Percentiles rank a stretch among this genome's conserved stretches.
phyloP scores from a whole-genome alignment of 1,140 invertebrate species.

The Caenorhabditis latens region DNA sequence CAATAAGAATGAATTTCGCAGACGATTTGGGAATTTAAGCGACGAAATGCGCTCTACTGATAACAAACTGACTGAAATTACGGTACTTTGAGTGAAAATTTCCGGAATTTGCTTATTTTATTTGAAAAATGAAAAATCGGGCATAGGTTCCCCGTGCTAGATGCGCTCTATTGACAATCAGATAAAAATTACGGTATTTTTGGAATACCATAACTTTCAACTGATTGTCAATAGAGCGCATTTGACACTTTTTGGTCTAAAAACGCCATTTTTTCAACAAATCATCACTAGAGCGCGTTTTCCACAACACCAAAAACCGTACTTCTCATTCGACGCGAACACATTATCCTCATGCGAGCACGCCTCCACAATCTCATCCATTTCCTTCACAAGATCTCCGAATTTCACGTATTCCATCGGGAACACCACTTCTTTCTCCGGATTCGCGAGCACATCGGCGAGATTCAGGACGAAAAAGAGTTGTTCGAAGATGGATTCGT shows the following conservation, averaged over 20 bases:
- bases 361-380: background rate
- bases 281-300: background rate
- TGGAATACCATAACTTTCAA: too few relatives aligned
- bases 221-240: too few relatives aligned
- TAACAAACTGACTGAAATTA: too few relatives aligned
- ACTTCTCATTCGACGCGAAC: conserved; percentile 46
- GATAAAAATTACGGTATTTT: too few relatives aligned
- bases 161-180: too few relatives aligned
- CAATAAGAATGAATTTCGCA: too few relatives aligned
- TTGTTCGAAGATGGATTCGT: conserved; percentile 26
- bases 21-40: too few relatives aligned
- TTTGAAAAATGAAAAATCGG: too few relatives aligned
- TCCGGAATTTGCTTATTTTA: too few relatives aligned
- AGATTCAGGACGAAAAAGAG: conserved; percentile 23
- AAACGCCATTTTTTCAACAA: background rate
- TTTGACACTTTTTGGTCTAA: background rate
- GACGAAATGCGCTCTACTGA: too few relatives aligned
- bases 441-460: conserved; percentile 14
- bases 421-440: background rate
- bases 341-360: conserved; percentile 18
- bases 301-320: background rate
- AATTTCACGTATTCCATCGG: background rate
- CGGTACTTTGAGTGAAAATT: too few relatives aligned
- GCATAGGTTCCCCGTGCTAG: too few relatives aligned
- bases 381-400: conserved; percentile 36